Evolutionary conservation across 2,888 invertebrate species (phyloP).

Genomic region (Napeogenes sylphis): DNA sequence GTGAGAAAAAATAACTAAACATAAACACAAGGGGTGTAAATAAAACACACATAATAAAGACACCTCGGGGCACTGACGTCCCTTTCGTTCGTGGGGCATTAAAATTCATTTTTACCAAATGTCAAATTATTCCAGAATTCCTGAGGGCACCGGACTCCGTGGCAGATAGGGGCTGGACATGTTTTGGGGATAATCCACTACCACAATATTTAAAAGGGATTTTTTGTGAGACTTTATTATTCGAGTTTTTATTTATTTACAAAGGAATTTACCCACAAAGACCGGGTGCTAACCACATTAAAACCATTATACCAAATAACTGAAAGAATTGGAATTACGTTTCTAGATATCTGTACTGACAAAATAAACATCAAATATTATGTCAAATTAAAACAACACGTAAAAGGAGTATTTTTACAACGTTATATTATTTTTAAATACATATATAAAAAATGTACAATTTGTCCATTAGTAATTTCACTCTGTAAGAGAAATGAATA

Average conservation of each 20-base stretch:
- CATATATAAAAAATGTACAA: too few species aligned
- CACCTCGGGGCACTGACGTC: slow-evolving; percentile 25
- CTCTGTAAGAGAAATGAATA: too few species aligned
- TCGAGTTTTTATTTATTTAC: slow-evolving; percentile 1
- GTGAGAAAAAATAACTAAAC: neutral
- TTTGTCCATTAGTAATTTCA: too few species aligned
- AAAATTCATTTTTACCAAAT: slow-evolving; percentile 54
- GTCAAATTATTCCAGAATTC: slow-evolving; percentile 44
- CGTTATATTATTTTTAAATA: too few species aligned
- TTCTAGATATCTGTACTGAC: too few species aligned
- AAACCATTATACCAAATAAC: too few species aligned
- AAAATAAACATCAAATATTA: too few species aligned
- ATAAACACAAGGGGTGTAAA: neutral
- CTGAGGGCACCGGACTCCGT: slow-evolving; percentile 26
- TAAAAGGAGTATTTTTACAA: too few species aligned
- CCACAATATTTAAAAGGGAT: slow-evolving; percentile 22
- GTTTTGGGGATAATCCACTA: slow-evolving; percentile 15
- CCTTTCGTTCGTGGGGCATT: slow-evolving; percentile 38
- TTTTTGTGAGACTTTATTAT: slow-evolving; percentile 9
- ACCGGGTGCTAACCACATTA: too few species aligned
- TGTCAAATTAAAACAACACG: too few species aligned
- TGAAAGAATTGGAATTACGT: too few species aligned
- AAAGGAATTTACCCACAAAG: neutral
- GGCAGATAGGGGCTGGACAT: slow-evolving; percentile 18
- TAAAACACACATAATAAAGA: slow-evolving; percentile 10